A percentile compares a stretch with the other conserved stretches of the same genome.
Conservation (phyloP, 1,140 invertebrate species). For the Ooceraea biroi region DNA sequence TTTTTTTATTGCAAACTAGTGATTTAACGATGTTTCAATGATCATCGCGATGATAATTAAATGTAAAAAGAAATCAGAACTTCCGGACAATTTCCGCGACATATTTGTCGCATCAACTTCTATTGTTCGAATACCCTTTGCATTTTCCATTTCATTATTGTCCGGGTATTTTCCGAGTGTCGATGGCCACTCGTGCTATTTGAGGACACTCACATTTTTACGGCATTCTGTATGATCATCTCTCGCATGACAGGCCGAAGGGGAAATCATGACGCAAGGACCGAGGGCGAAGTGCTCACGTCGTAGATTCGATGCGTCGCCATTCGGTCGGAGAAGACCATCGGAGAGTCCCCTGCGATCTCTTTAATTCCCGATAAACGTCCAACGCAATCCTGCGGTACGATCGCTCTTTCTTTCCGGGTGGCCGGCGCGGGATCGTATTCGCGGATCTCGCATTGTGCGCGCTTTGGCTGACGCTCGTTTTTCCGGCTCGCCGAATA, state of each 20-base stretch:
- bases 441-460: slow-evolving; percentile 42
- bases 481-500: slow-evolving; percentile 42
- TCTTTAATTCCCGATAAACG: slow-evolving; percentile 61
- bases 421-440: slow-evolving; percentile 1
- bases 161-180: slow-evolving; percentile 9
- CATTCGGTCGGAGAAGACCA: background rate
- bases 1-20: too few relatives aligned
- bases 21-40: too few relatives aligned
- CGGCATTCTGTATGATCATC: background rate
- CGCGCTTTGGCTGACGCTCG: slow-evolving; percentile 24
- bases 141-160: slow-evolving; percentile 37
- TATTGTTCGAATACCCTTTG: too few relatives aligned
- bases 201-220: background rate
- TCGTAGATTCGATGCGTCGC: background rate
- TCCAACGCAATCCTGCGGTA: slow-evolving; percentile 9
- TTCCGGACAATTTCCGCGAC: too few relatives aligned
- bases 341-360: slow-evolving; percentile 12
- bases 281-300: background rate
- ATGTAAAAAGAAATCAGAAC: too few relatives aligned
- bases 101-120: too few relatives aligned
- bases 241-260: background rate
- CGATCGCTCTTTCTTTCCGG: slow-evolving; percentile 20
- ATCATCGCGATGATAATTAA: too few relatives aligned
- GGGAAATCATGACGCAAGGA: background rate
- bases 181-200: background rate